Evolutionary conservation across 2,797 vertebrate species (phyloP).

Genomic region (Brachyrhaphis roseni): DNA sequence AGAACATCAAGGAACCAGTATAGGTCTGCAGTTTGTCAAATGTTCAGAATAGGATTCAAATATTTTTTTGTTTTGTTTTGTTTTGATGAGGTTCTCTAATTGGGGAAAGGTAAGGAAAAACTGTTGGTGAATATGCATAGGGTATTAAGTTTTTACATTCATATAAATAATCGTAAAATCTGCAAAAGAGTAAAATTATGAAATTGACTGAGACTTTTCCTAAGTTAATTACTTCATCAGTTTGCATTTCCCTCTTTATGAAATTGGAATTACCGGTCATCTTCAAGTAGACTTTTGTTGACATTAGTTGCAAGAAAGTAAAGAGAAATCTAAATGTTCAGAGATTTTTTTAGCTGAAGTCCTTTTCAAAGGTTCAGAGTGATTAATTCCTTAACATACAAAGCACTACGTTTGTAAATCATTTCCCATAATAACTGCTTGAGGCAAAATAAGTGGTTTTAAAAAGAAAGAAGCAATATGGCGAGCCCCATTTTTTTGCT

Average conservation of each 20-base stretch:
- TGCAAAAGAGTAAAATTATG: background rate
- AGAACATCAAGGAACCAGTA: constrained; percentile 9
- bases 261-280: no score
- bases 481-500: background rate
- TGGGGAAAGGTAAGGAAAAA: background rate
- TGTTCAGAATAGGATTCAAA: background rate
- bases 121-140: background rate
- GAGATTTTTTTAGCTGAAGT: no score
- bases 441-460: background rate
- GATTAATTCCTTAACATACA: background rate
- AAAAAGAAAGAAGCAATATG: background rate
- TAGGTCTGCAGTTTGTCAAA: background rate
- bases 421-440: background rate
- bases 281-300: background rate
- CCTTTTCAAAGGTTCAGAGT: background rate
- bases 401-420: background rate
- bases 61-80: background rate
- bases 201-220: background rate
- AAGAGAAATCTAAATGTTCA: no score
- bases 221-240: background rate
- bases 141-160: background rate
- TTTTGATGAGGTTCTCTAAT: background rate
- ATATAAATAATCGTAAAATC: background rate
- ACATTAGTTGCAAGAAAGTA: no score
- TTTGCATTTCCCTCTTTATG: background rate